These are phyloP conservation scores for Glossophaga mutica DNA, from an alignment of 2,797 vertebrate genomes.

Conservation along the genomic window DNA sequence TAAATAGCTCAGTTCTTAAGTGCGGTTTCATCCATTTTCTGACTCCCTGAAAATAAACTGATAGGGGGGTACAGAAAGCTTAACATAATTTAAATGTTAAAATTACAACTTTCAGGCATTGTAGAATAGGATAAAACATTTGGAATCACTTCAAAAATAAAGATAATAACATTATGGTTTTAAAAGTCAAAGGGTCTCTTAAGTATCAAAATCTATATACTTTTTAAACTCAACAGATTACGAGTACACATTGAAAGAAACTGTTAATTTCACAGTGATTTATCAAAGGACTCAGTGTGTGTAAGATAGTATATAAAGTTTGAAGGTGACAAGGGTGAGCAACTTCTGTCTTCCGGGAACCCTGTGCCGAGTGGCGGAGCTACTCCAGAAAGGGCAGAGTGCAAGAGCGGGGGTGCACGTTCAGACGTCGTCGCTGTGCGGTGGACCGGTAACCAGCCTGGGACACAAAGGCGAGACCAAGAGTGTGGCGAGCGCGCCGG, in stretches of 20 bases:
- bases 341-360: not conserved
- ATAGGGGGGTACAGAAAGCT: not conserved
- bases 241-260: not conserved
- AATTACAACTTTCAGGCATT: not conserved
- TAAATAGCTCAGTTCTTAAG: constrained; percentile 22
- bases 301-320: not conserved
- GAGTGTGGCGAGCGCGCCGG: not conserved
- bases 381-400: not conserved
- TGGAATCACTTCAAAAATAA: constrained; percentile 24
- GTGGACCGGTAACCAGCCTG: not conserved
- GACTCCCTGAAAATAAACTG: not conserved
- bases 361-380: not conserved
- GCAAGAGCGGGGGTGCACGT: not conserved
- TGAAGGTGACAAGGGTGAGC: not conserved
- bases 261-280: not conserved
- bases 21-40: constrained; percentile 45
- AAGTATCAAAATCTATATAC: not conserved
- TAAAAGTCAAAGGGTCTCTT: not conserved
- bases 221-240: not conserved
- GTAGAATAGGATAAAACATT: constrained; percentile 1
- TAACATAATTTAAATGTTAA: constrained; percentile 9
- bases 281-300: not conserved
- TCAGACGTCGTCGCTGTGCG: not conserved
- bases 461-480: not conserved
- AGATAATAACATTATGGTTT: not conserved